Base-by-base conservation (phyloP, 2,797 vertebrate species). In the Tarsius wallacei region DNA sequence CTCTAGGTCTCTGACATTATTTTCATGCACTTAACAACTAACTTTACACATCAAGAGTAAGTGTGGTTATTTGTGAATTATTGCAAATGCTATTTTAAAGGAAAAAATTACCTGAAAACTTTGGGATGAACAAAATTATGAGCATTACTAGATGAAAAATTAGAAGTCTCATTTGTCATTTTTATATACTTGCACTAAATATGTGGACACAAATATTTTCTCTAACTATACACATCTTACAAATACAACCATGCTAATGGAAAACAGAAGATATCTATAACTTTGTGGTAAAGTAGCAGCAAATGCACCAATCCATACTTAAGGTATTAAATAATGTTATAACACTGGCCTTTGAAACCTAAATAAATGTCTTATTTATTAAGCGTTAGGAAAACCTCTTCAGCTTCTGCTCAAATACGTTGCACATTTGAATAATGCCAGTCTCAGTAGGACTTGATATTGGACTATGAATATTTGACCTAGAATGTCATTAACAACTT, bases 401-500 rank as follows among this genome's bases (percentile, higher is more conserved):
- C 90, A 84, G 19, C 87, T 81, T 87, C 51, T 76, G 96, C 90
- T 96, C 97, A 93, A 94, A 71, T 63, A 94, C 19, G 61, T 42
- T 86, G 95, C 93, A 93, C 95, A 98, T 99, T 98, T 99, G 98
- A 98, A 98, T 98, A 98, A 98, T 96, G 77, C 71, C 49, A 88
- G 97, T 98, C 97, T 98, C 36, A 63, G 90, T 97, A 91, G 95
- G 93, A 97, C 91, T 96, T 97, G 88, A 97, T 98, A 96, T 96
- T 97, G 97, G 94, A 76, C 97, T 98, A 88, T 80, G 87, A 97
- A 96, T 98, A 97, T 98, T 98, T 98, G 98, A 98, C 98, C 98
- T 94, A 96, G 97, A 98, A 98, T 97, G 97, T 90, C 98, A 98
- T 98, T 98, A 98, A 91, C 97, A 97, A 97, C 98, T 98, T 98